Evolutionary conservation across 2,888 invertebrate species (phyloP).

Genomic region (Philhelius pedissequus): DNA sequence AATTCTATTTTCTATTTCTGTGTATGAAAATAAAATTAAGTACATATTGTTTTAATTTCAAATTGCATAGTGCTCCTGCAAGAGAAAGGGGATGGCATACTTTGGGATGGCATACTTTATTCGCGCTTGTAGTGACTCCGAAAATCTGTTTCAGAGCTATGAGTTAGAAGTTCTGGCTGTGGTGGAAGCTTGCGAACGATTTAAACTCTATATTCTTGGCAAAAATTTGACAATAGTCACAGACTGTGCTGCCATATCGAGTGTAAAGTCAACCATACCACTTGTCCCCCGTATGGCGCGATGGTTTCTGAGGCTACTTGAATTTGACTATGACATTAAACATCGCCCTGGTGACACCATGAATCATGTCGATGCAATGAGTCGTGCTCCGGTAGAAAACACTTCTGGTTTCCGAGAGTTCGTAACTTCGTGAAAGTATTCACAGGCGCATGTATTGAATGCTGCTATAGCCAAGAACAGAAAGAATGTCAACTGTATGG

Average conservation of each 20-base stretch:
- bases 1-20: too few species aligned
- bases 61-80: too few species aligned
- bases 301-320: conserved; percentile 29
- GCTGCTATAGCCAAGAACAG: conserved; percentile 27
- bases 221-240: conserved; percentile 44
- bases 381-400: conserved; percentile 35
- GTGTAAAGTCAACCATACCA: conserved; percentile 9
- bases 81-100: too few species aligned
- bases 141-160: conserved; percentile 34
- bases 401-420: conserved; percentile 32
- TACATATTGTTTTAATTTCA: too few species aligned
- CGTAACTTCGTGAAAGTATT: conserved; percentile 37
- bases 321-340: conserved; percentile 17
- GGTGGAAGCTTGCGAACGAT: conserved; percentile 42
- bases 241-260: conserved; percentile 29
- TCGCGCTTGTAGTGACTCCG: conserved; percentile 30
- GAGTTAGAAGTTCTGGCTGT: conserved; percentile 44
- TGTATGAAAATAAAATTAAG: too few species aligned
- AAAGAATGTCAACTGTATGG: conserved; percentile 21
- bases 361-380: conserved; percentile 47
- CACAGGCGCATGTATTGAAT: conserved; percentile 33
- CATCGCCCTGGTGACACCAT: conserved; percentile 38
- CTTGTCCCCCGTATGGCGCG: conserved; percentile 30
- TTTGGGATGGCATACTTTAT: conserved; percentile 48
- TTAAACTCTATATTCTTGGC: conserved; percentile 42